Base-by-base conservation (phyloP, 2,797 vertebrate species). In the Enteromius fasciolatus region DNA sequence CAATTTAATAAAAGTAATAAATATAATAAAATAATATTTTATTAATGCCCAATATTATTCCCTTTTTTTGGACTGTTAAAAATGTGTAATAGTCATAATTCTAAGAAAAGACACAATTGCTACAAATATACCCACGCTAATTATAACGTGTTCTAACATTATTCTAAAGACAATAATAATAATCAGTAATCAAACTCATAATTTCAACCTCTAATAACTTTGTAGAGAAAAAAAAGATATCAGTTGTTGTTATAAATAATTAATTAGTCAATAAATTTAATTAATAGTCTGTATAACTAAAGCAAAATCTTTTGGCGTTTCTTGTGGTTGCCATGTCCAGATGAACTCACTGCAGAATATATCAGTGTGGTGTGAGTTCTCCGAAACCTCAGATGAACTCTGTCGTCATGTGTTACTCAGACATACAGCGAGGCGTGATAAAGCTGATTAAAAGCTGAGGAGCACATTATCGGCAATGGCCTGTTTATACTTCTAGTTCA, bases 341-440 rank as follows among this genome's bases (percentile, higher is more conserved):
- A 33, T 73, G 41, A 70, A 79, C 36, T 20, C 50, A 77, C 61
- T 78, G 78, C 23, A 70, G 80, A 84, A 76, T 83, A 86, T 20
- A 14, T 44, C 66, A 23, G 63, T 64, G 68, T 28, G 61, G 63
- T 87, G 87, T n/a, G 82, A 85, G 79, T 64, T 73, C 70, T 80
- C 59, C 14, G 72, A n/a, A 39, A 84, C 66, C 83, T 54, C 3
- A 41, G 33, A 76, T 88, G 84, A 89, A 86, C 80, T 5, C 9
- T 48, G 81, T 74, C 23, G 12, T 52, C 61, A 76, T 9, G 8
- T 4, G 2, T 57, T 59, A 82, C 78, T 52, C 72, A 25, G 63
- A 72, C 64, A 77, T 31, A 23, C 41, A 73, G 57, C 28, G 18
- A 41, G 25, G 25, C 3, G 7, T 17, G 25, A 72, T 69, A 54